A percentile compares a stretch with the other conserved stretches of the same genome.
Evolutionary conservation across 1,140 invertebrate species (phyloP).

Genomic region (Danaus melanippus): DNA sequence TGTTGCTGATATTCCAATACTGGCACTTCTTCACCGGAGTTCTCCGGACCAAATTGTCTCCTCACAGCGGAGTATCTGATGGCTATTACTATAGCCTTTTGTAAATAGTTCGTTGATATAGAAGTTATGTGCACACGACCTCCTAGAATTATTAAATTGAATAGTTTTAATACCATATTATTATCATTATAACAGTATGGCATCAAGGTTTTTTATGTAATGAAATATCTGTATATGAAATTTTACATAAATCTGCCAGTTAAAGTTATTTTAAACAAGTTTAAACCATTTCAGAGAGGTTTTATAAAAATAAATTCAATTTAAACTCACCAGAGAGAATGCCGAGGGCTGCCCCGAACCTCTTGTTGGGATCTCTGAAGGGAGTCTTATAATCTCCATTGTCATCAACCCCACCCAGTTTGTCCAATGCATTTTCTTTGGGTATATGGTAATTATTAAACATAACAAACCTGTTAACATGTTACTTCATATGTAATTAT

Average conservation of each 20-base stretch:
- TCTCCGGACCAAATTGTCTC: slow-evolving; percentile 82
- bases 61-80: slow-evolving; percentile 86
- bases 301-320: too few relatives aligned
- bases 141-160: slow-evolving; percentile 23
- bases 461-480: slow-evolving; percentile 78
- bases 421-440: slow-evolving; percentile 85
- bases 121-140: slow-evolving; percentile 58
- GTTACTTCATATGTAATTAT: neutral
- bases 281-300: too few relatives aligned
- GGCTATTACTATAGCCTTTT: slow-evolving; percentile 83
- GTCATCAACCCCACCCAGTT: slow-evolving; percentile 87
- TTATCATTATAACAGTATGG: too few relatives aligned
- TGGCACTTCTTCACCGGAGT: slow-evolving; percentile 76
- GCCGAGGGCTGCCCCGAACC: slow-evolving; percentile 87
- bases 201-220: too few relatives aligned
- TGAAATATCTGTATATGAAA: too few relatives aligned
- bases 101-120: slow-evolving; percentile 76
- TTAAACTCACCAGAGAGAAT: slow-evolving; percentile 79
- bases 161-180: too few relatives aligned
- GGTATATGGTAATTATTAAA: slow-evolving; percentile 90
- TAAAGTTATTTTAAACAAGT: too few relatives aligned
- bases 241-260: too few relatives aligned
- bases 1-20: slow-evolving; percentile 90
- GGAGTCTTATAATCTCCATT: slow-evolving; percentile 85
- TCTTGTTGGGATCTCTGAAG: slow-evolving; percentile 83